Conservation (phyloP, 1,140 invertebrate genomes). For the Calliphora vicina region DNA sequence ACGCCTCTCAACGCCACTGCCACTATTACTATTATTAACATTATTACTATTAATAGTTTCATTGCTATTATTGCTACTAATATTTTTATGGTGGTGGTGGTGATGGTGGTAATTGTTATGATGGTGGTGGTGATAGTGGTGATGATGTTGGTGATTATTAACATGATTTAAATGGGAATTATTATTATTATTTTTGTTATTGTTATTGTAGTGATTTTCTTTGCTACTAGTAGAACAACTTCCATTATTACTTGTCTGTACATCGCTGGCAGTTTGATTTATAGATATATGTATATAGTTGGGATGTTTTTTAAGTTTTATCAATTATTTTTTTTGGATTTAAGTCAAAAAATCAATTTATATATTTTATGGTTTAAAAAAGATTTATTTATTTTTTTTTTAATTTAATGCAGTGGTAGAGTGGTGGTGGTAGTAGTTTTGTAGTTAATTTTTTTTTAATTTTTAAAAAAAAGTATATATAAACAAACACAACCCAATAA, state of each 20-base stretch:
- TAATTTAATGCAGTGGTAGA: slow-evolving; percentile 33
- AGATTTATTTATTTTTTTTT: slow-evolving; percentile 43
- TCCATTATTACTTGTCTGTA: slow-evolving; percentile 63
- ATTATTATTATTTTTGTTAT: slow-evolving; percentile 37
- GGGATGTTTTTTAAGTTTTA: slow-evolving; percentile 16
- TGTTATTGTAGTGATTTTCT: slow-evolving; percentile 39
- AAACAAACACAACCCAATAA: slow-evolving; percentile 62
- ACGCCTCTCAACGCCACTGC: neutral
- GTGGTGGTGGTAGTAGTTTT: slow-evolving; percentile 31
- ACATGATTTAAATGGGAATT: slow-evolving; percentile 39
- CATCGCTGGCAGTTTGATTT: slow-evolving; percentile 52
- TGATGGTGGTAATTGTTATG: slow-evolving; percentile 39
- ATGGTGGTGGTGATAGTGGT: slow-evolving; percentile 41
- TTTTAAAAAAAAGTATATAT: slow-evolving; percentile 51
- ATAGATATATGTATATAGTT: slow-evolving; percentile 24
- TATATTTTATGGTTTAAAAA: slow-evolving; percentile 16
- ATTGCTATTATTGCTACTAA: too few species aligned
- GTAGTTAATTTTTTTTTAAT: too few species aligned
- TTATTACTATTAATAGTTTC: too few species aligned
- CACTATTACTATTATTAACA: slow-evolving; percentile 8
- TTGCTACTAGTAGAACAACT: slow-evolving; percentile 54
- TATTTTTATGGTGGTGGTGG: slow-evolving; percentile 20
- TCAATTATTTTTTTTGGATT: too few species aligned
- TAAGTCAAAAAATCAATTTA: slow-evolving; percentile 23
- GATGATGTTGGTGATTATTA: slow-evolving; percentile 40